phyloP scores from a whole-genome alignment of 2,797 vertebrate genomes.

The Mormyrus proboscirostris region DNA sequence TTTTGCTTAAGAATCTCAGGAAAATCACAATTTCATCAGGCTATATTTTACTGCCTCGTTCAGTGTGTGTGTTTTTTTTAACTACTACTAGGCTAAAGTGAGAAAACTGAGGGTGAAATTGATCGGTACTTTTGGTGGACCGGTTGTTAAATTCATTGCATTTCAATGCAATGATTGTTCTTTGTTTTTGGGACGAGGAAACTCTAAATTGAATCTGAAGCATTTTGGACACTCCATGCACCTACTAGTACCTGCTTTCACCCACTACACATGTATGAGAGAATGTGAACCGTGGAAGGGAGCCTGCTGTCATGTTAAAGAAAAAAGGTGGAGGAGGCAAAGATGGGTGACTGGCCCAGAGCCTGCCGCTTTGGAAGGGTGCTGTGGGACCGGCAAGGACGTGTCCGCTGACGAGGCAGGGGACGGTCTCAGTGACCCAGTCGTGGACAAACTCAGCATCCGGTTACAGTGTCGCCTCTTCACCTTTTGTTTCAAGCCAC shows the following conservation, averaged over 20 bases:
- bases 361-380: not conserved
- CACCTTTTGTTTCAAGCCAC: not conserved
- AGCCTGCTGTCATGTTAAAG: not conserved
- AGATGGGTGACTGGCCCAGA: not conserved
- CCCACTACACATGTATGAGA: not conserved
- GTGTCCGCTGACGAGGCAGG: not conserved
- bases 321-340: not conserved
- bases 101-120: not conserved
- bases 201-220: not conserved
- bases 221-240: not conserved
- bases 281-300: not conserved
- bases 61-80: too few species aligned
- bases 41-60: not conserved
- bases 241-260: not conserved
- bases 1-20: not conserved
- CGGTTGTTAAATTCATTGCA: not conserved
- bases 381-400: not conserved
- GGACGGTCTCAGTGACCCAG: not conserved
- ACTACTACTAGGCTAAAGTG: not conserved
- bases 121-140: not conserved
- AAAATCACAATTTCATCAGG: not conserved
- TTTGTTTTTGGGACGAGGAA: not conserved
- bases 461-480: not conserved
- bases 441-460: not conserved
- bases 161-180: not conserved